Conservation (phyloP, 2,888 invertebrate genomes). For the Cactoblastis cactorum region DNA sequence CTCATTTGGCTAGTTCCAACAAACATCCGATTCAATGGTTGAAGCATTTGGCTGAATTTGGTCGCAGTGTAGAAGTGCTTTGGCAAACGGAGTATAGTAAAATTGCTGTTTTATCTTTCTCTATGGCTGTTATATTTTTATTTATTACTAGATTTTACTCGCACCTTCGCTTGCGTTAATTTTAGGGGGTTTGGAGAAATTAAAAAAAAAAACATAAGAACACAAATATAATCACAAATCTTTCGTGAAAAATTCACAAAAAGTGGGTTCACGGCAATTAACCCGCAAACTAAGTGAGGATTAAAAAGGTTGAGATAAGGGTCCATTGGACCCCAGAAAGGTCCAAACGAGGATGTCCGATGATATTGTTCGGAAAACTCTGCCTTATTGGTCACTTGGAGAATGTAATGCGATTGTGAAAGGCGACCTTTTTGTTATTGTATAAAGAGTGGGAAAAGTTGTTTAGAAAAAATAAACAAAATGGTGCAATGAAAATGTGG, state of each 20-base stretch:
- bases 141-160: too few species aligned
- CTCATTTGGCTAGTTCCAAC: not conserved
- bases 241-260: not conserved
- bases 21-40: not conserved
- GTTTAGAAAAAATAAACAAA: too few species aligned
- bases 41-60: not conserved
- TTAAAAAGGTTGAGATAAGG: constrained; percentile 14
- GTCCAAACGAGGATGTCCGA: constrained; percentile 10
- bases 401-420: constrained; percentile 4
- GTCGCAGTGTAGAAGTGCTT: not conserved
- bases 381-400: constrained; percentile 14
- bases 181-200: too few species aligned
- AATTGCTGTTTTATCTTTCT: not conserved
- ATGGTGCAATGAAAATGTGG: too few species aligned
- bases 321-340: constrained; percentile 2
- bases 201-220: too few species aligned
- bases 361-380: constrained; percentile 16
- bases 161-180: too few species aligned
- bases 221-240: too few species aligned
- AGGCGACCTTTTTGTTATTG: not conserved
- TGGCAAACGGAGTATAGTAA: not conserved
- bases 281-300: constrained; percentile 3
- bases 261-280: constrained; percentile 7
- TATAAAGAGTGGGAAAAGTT: too few species aligned
- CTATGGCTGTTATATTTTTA: not conserved